Base-by-base conservation (phyloP, 2,888 invertebrate genomes). In the Monochamus alternatus region DNA sequence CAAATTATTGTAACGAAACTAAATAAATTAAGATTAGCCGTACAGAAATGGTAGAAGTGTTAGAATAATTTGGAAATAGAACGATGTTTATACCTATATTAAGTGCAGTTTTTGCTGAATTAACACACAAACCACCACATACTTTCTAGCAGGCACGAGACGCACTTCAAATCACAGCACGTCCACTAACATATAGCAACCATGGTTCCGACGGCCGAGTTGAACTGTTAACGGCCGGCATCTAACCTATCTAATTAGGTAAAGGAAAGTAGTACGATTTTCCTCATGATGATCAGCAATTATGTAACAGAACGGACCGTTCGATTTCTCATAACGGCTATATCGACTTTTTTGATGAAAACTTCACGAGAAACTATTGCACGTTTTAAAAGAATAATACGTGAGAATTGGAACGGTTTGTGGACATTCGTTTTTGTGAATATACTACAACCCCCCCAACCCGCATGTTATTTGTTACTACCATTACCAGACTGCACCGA, bases 401-500 rank as follows among this genome's bases (percentile, higher is more conserved):
- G 7, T 1, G 22, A 8, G 55, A 30, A 70, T 69, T 73, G 55
- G 69, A 69, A 74, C 74, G 71, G 67, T 76, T 76, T 43, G 2
- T 38, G 52, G 30, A 63, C 9, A 0, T 74, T 62, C 52, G 51
- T 55, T 52, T n/a, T 14, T 10, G 10, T 68, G 30, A 67, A n/a
- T 44, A 63, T 58, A 68, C 8, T 63, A n/a, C 51, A 51, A 52
- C 22, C 38, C 4, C 4, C 38, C 38, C 59, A 47, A 51, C 67
- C 68, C 55, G 76, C 75, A 79, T 79, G 77, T 72, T 73, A 77
- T 70, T 58, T 68, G 65, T 72, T 70, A 73, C 47, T 52, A 38
- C 38, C 9, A 47, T 12, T 47, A 71, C 70, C 52, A 76, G 66
- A 77, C 69, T 73, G 78, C 74, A 76, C 73, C 76, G 81, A 81